These are phyloP conservation scores for Dyspetes luteomarginatus DNA, from an alignment of 2,888 invertebrate species.

Conservation along the genomic window DNA sequence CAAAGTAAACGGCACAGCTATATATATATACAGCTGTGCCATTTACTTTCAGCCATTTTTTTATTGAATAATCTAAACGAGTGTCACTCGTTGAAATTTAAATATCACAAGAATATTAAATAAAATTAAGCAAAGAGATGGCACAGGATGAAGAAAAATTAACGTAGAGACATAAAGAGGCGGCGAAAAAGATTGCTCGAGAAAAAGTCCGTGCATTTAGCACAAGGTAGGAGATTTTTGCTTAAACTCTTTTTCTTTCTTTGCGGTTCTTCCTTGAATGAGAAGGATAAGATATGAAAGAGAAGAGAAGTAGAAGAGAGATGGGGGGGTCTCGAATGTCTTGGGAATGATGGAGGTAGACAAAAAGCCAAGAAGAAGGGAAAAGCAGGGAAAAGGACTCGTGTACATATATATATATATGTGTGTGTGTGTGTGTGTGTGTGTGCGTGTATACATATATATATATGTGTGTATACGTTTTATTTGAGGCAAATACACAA, in stretches of 20 bases:
- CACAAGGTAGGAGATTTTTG: background rate
- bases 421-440: too few species aligned
- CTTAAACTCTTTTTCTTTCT: too few species aligned
- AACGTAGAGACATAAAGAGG: slow-evolving; percentile 6
- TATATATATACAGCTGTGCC: too few species aligned
- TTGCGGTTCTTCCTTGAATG: too few species aligned
- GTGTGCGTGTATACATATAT: too few species aligned
- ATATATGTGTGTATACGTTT: slow-evolving; percentile 32
- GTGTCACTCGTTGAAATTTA: slow-evolving; percentile 43
- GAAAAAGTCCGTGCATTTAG: background rate
- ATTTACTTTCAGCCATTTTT: too few species aligned
- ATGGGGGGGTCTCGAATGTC: slow-evolving; percentile 13
- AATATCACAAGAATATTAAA: slow-evolving; percentile 57
- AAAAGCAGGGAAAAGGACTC: slow-evolving; percentile 9
- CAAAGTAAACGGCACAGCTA: too few species aligned
- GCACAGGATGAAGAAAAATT: background rate
- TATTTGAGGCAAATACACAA: slow-evolving; percentile 63
- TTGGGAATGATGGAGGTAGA: background rate
- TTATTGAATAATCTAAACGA: background rate
- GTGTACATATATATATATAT: too few species aligned
- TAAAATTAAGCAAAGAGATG: slow-evolving; percentile 15
- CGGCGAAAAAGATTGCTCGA: background rate
- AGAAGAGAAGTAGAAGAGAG: background rate
- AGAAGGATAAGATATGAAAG: background rate
- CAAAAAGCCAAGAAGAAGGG: background rate